These are phyloP conservation scores for Oscheius sp. DNA, from an alignment of 2,888 invertebrate genomes.

Conservation along the genomic window DNA sequence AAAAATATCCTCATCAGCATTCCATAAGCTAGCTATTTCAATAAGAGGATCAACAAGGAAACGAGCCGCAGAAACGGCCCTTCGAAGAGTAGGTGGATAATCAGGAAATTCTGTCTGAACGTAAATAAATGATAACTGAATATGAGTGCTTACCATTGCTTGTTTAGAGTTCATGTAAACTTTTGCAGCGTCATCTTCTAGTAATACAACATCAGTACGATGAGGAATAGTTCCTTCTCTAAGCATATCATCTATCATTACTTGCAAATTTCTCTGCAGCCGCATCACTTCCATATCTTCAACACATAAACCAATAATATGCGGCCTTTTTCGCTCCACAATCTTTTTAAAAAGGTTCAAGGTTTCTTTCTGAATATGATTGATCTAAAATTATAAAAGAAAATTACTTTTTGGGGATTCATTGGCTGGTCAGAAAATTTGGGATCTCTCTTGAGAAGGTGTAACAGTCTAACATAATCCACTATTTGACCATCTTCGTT, in stretches of 20 bases:
- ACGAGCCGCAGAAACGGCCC: constrained; percentile 92
- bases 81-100: constrained; percentile 84
- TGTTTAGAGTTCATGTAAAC: constrained; percentile 87
- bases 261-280: constrained; percentile 39
- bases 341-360: constrained; percentile 77
- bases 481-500: constrained; percentile 90
- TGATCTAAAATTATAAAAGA: background rate
- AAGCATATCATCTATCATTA: constrained; percentile 28
- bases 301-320: constrained; percentile 89
- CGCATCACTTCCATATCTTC: constrained; percentile 78
- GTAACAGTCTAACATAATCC: constrained; percentile 88
- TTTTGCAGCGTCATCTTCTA: constrained; percentile 92
- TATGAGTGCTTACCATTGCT: constrained; percentile 42
- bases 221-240: constrained; percentile 75
- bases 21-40: constrained; percentile 95
- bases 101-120: constrained; percentile 62
- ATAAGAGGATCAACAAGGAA: constrained; percentile 93
- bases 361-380: constrained; percentile 52
- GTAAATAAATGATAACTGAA: background rate
- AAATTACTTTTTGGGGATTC: background rate
- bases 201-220: constrained; percentile 81
- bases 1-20: constrained; percentile 93
- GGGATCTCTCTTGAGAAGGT: constrained; percentile 80
- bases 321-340: constrained; percentile 89
- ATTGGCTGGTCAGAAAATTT: constrained; percentile 11